Evolutionary conservation across 2,888 invertebrate genomes (phyloP).

Genomic region (Mythimna impura): DNA sequence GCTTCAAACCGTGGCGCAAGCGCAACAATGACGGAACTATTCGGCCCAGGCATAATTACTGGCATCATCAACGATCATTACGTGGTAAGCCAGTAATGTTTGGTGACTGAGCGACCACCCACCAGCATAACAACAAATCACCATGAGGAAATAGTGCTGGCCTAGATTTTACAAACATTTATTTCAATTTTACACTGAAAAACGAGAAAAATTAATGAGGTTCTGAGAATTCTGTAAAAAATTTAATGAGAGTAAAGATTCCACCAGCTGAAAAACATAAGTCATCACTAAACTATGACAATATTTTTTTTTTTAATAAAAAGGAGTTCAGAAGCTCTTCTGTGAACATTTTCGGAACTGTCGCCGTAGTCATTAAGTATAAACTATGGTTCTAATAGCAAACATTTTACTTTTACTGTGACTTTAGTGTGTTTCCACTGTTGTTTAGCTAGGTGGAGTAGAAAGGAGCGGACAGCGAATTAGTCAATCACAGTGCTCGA

Average conservation of each 20-base stretch:
- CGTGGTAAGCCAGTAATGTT: constrained; percentile 62
- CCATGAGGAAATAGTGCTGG: constrained; percentile 2
- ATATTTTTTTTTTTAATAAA: no score
- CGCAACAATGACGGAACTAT: constrained; percentile 81
- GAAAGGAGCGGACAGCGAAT: no score
- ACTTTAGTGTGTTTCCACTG: no score
- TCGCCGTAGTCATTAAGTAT: no score
- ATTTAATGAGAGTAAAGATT: not conserved
- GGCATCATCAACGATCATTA: constrained; percentile 83
- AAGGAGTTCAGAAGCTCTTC: not conserved
- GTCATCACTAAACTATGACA: not conserved
- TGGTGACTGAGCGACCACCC: constrained; percentile 79
- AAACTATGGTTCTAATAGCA: no score
- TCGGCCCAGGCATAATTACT: constrained; percentile 83
- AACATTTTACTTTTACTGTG: no score
- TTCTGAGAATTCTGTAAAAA: not conserved
- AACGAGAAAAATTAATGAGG: not conserved
- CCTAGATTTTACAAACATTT: not conserved
- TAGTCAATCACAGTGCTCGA: no score
- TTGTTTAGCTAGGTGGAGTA: no score
- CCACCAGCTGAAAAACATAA: not conserved
- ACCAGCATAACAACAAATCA: constrained; percentile 38
- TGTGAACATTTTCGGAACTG: not conserved
- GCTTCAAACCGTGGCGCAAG: constrained; percentile 75
- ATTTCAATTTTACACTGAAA: not conserved